These are phyloP conservation scores for Anagyrus pseudococci DNA, from an alignment of 2,888 invertebrate genomes.

Conservation along the genomic window DNA sequence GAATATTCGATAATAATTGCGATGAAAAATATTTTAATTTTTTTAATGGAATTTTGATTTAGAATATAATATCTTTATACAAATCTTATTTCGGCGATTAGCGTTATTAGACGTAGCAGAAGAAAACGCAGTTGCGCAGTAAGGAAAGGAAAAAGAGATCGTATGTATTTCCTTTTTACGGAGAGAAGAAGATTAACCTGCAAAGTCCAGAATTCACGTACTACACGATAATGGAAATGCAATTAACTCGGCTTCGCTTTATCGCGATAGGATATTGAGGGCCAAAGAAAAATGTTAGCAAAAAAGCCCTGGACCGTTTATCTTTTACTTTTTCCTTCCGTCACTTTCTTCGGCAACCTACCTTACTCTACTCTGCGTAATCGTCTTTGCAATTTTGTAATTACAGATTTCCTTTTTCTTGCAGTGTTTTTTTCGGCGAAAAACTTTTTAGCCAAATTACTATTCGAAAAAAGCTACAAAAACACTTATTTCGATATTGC, in stretches of 20 bases:
- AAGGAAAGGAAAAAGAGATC: no score
- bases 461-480: no score
- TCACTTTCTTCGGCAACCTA: not conserved
- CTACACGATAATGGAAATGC: conserved; percentile 7
- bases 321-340: not conserved
- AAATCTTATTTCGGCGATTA: no score
- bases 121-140: no score
- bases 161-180: not conserved
- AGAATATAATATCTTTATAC: no score
- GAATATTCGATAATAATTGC: not conserved
- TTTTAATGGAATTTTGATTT: not conserved
- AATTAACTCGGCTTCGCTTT: conserved; percentile 11
- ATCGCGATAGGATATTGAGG: conserved; percentile 3
- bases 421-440: no score
- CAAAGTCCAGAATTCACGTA: not conserved
- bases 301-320: conserved; percentile 3
- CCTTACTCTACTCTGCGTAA: not conserved
- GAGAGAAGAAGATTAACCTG: conserved; percentile 6
- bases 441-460: no score
- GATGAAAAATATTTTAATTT: conserved; percentile 8
- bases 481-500: no score
- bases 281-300: not conserved
- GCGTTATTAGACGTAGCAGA: no score
- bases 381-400: no score
- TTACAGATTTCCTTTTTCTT: no score